Evolutionary conservation across 2,797 vertebrate genomes (phyloP).

Genomic region (Pelobates cultripes): DNA sequence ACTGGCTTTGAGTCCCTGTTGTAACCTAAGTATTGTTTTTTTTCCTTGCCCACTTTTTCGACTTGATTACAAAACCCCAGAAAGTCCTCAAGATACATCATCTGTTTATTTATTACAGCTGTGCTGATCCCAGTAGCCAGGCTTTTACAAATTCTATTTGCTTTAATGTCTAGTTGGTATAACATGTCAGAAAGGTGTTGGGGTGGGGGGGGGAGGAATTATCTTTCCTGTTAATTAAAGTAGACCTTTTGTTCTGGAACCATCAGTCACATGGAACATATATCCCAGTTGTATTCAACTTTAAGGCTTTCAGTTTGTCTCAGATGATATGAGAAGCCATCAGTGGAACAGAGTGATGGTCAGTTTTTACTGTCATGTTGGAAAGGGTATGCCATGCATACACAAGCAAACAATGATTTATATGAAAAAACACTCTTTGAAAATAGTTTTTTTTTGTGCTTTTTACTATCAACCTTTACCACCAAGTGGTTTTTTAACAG

Average conservation of each 20-base stretch:
- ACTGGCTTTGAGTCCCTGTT: not conserved
- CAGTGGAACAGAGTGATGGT: not conserved
- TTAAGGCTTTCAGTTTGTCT: not conserved
- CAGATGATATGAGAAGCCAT: not conserved
- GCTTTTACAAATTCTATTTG: slow-evolving; percentile 1
- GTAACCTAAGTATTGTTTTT: not conserved
- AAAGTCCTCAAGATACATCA: not conserved
- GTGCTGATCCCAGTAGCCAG: not conserved
- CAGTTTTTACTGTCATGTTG: not conserved
- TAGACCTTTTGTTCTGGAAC: slow-evolving; percentile 27
- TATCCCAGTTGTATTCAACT: not conserved
- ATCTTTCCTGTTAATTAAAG: slow-evolving; percentile 35
- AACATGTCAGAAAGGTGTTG: slow-evolving; percentile 7
- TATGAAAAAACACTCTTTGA: too few species aligned
- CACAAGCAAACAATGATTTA: too few species aligned
- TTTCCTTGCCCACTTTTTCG: not conserved
- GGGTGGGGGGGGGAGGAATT: not conserved
- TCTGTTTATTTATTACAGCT: not conserved
- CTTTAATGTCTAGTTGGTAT: not conserved
- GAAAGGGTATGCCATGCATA: too few species aligned
- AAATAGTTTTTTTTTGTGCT: too few species aligned
- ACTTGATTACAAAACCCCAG: not conserved
- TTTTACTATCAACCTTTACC: too few species aligned
- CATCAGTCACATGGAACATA: slow-evolving; percentile 10
- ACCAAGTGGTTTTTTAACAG: too few species aligned